Conservation (phyloP, 2,888 invertebrate genomes). For the Horisme vitalbata region DNA sequence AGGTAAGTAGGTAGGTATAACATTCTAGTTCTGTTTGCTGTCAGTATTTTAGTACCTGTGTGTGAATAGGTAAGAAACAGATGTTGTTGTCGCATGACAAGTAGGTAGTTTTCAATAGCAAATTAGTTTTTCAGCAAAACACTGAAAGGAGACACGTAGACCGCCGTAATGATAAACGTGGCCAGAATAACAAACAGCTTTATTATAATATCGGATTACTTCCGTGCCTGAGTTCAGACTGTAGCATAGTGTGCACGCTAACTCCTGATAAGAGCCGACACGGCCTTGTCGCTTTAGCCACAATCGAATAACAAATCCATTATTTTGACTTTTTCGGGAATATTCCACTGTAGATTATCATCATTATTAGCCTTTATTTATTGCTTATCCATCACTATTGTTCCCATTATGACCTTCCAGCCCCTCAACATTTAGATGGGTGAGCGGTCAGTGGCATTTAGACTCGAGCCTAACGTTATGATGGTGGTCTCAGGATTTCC, state of each 20-base stretch:
- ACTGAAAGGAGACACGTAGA: not conserved
- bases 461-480: too few relatives aligned
- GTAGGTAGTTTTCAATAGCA: constrained; percentile 6
- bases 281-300: not conserved
- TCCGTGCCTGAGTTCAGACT: constrained; percentile 7
- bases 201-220: constrained; percentile 6
- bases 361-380: too few relatives aligned
- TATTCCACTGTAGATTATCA: not conserved
- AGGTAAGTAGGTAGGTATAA: too few relatives aligned
- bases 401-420: too few relatives aligned
- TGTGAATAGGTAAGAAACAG: not conserved
- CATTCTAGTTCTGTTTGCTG: too few relatives aligned
- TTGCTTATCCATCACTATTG: too few relatives aligned
- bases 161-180: constrained; percentile 1
- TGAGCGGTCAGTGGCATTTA: too few relatives aligned
- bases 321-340: not conserved
- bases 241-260: not conserved
- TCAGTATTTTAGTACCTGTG: too few relatives aligned
- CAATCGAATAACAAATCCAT: not conserved
- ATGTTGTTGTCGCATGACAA: too few relatives aligned
- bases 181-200: constrained; percentile 6
- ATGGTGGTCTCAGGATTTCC: too few relatives aligned
- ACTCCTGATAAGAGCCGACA: constrained; percentile 4
- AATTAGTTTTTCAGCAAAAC: constrained; percentile 9
- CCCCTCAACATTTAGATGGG: too few relatives aligned